A percentile compares a stretch with the other conserved stretches of the same genome.
phyloP scores from a whole-genome alignment of 2,888 invertebrate genomes.

The Tetheella fluctuosa region DNA sequence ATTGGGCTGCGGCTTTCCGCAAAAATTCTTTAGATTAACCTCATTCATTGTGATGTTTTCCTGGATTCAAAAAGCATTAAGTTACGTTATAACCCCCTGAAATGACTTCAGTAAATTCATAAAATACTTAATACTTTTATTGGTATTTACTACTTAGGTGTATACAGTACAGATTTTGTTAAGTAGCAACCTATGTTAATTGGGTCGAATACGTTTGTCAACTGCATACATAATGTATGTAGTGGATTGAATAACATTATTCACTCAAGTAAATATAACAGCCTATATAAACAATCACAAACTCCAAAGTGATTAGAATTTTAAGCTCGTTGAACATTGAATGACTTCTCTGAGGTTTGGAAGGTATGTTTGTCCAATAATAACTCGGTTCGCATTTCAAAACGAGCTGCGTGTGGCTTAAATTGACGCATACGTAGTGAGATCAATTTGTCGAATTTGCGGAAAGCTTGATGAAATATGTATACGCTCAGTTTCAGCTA shows the following conservation, averaged over 20 bases:
- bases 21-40: not conserved
- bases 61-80: not conserved
- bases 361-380: not conserved
- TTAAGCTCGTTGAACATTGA: not conserved
- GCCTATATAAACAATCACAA: slow-evolving; percentile 3
- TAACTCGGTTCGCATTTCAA: not conserved
- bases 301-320: slow-evolving; percentile 7
- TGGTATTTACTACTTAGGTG: not conserved
- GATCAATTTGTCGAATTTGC: slow-evolving; percentile 7
- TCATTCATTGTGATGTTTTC: slow-evolving; percentile 4
- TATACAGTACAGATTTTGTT: not conserved
- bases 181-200: not conserved
- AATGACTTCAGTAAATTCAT: not conserved
- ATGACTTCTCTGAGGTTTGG: not conserved
- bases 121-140: not conserved
- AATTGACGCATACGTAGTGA: not conserved
- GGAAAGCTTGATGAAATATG: slow-evolving; percentile 2
- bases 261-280: not conserved
- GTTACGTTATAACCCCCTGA: not conserved
- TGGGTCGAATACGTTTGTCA: not conserved
- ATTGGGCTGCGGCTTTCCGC: not conserved
- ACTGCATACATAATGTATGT: not conserved
- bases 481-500: not conserved
- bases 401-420: not conserved
- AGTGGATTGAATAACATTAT: not conserved